Evolutionary conservation across 92 coral and sea anemone species (phyloP).

Genomic region (Zoanthus solanderi): DNA sequence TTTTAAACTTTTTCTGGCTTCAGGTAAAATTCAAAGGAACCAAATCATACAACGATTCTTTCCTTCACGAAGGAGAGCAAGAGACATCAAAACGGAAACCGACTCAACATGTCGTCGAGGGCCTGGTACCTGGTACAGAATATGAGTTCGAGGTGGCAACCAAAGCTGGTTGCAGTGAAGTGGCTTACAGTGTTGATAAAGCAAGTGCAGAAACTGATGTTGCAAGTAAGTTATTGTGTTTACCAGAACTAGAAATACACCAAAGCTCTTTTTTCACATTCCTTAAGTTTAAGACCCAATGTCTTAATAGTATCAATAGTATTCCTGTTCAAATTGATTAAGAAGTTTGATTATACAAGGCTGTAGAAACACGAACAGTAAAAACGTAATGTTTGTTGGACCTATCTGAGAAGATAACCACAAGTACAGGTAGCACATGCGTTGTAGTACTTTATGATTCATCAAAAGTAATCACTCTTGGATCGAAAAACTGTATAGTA

Average conservation of each 20-base stretch:
- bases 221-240: background rate
- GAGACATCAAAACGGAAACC: background rate
- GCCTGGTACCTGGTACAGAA: slow-evolving; percentile 9
- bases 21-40: slow-evolving; percentile 1
- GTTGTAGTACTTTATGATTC: too few species aligned
- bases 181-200: background rate
- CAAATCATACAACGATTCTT: slow-evolving; percentile 11
- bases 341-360: too few species aligned
- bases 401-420: too few species aligned
- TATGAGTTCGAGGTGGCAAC: slow-evolving; percentile 29
- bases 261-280: background rate
- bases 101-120: background rate
- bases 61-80: background rate
- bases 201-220: slow-evolving; percentile 6
- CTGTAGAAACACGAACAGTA: too few species aligned
- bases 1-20: background rate
- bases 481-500: too few species aligned
- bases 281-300: background rate
- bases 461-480: too few species aligned
- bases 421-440: too few species aligned
- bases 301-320: background rate
- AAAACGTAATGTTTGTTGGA: too few species aligned
- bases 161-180: slow-evolving; percentile 23
- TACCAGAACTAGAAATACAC: background rate
- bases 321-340: too few species aligned